These are phyloP conservation scores for Polyodon spathula DNA, from an alignment of 2,113 vertebrate species.

Conservation along the genomic window DNA sequence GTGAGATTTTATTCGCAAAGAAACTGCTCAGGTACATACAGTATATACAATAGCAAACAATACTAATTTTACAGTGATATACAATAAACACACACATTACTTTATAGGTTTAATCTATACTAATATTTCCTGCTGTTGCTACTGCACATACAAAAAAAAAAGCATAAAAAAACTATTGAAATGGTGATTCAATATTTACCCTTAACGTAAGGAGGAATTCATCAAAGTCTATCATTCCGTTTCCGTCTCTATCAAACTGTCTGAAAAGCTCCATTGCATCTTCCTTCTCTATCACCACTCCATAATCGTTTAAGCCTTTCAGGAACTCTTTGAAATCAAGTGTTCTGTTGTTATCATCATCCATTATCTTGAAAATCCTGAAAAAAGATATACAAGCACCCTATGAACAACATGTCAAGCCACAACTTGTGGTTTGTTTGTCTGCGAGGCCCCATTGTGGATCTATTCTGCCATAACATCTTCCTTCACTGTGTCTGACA, in stretches of 20 bases:
- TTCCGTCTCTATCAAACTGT: conserved; percentile 74
- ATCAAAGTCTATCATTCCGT: conserved; percentile 80
- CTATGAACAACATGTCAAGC: background rate
- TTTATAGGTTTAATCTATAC: too few species aligned
- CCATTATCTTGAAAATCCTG: conserved; percentile 78
- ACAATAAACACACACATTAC: too few species aligned
- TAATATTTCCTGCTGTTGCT: too few species aligned
- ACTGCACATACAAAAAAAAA: background rate
- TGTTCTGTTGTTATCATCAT: conserved; percentile 64
- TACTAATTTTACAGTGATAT: too few species aligned
- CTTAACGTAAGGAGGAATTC: conserved; percentile 80
- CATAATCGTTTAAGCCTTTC: conserved; percentile 78
- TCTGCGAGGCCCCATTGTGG: too few species aligned
- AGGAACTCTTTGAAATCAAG: conserved; percentile 81
- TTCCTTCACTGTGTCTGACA: too few species aligned
- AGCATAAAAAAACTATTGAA: background rate
- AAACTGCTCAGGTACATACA: too few species aligned
- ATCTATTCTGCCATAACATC: too few species aligned
- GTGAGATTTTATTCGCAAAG: too few species aligned
- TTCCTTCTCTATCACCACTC: conserved; percentile 67
- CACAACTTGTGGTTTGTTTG: background rate
- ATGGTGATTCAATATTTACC: conserved; percentile 47
- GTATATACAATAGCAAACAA: too few species aligned
- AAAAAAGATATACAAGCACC: conserved; percentile 17
- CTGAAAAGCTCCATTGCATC: conserved; percentile 66